Evolutionary conservation across 2,797 vertebrate genomes (phyloP).

Genomic region (Eurystomus glaucurus): DNA sequence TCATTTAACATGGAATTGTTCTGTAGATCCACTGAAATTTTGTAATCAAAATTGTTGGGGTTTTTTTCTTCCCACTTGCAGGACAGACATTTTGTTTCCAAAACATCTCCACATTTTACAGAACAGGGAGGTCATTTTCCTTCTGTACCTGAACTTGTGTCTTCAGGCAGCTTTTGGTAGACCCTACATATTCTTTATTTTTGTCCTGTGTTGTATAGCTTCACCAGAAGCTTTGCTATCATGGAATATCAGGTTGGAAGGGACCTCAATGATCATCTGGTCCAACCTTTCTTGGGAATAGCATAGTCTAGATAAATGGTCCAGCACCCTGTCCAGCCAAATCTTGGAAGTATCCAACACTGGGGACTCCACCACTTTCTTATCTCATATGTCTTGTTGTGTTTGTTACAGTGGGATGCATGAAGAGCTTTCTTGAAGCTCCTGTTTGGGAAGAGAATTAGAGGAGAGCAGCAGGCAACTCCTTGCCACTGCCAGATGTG

Average conservation of each 20-base stretch:
- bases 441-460: background rate
- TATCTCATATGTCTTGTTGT: background rate
- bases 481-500: background rate
- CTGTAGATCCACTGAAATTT: background rate
- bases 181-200: background rate
- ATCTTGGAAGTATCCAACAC: background rate
- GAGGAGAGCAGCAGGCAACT: background rate
- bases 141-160: background rate
- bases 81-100: background rate
- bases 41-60: background rate
- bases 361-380: background rate
- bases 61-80: background rate
- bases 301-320: background rate
- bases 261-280: background rate
- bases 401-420: background rate
- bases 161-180: background rate
- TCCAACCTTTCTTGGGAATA: background rate
- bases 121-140: background rate
- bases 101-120: background rate
- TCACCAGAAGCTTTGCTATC: background rate
- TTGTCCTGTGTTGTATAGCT: background rate
- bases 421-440: background rate
- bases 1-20: background rate
- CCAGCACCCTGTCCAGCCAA: background rate
- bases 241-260: background rate